A percentile compares a stretch with the other conserved stretches of the same genome.
Conservation (phyloP, 2,797 vertebrate genomes). For the Chloroceryle amazona region DNA sequence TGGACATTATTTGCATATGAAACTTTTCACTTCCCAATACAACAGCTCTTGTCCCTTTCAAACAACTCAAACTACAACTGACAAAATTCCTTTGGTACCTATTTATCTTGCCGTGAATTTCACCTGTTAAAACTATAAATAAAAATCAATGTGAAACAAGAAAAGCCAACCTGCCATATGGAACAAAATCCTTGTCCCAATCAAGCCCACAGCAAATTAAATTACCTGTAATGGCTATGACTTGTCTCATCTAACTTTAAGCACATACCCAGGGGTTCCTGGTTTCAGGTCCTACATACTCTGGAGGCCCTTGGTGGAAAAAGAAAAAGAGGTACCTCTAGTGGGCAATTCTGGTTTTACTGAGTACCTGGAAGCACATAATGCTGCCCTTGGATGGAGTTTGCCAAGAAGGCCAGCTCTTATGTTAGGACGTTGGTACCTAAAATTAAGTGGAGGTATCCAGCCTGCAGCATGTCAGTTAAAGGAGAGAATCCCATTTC, state of each 20-base stretch:
- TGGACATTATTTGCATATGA: conserved; percentile 37
- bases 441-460: background rate
- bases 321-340: background rate
- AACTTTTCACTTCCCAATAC: conserved; percentile 27
- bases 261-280: background rate
- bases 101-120: background rate
- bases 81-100: background rate
- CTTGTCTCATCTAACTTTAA: background rate
- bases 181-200: background rate
- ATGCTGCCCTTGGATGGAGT: background rate
- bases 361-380: background rate
- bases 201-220: background rate
- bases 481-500: background rate
- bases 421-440: background rate
- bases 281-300: background rate
- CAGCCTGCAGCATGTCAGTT: background rate
- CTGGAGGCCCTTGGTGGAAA: background rate
- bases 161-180: background rate
- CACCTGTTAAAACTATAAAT: background rate
- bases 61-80: background rate
- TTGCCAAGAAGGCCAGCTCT: background rate
- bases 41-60: background rate
- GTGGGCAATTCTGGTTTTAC: background rate
- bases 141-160: background rate
- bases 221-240: background rate